These are phyloP conservation scores for Miltochrista miniata DNA, from an alignment of 2,888 invertebrate genomes.

Conservation along the genomic window DNA sequence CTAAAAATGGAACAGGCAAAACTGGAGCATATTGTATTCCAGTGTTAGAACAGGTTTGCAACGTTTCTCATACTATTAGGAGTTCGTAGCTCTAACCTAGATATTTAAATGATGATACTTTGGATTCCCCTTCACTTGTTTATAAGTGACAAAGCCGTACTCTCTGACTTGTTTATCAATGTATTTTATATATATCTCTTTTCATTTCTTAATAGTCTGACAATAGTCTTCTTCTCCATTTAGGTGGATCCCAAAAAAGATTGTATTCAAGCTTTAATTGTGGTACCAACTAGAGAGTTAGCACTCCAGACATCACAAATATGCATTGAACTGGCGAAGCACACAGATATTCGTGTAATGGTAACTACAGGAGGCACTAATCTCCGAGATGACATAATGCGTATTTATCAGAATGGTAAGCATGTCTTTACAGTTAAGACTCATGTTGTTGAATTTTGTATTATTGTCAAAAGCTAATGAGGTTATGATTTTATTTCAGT, in stretches of 20 bases:
- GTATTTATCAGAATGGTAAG: slow-evolving; percentile 98
- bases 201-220: slow-evolving; percentile 1
- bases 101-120: slow-evolving; percentile 64
- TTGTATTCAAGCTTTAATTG: slow-evolving; percentile 98
- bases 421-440: neutral
- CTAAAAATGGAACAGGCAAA: slow-evolving; percentile 99
- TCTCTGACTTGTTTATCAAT: slow-evolving; percentile 24
- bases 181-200: neutral
- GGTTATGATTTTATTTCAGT: slow-evolving; percentile 85
- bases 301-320: slow-evolving; percentile 99
- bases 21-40: slow-evolving; percentile 99
- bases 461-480: neutral
- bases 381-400: slow-evolving; percentile 99
- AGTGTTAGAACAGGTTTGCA: slow-evolving; percentile 92
- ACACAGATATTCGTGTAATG: slow-evolving; percentile 98
- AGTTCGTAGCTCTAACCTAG: too few relatives aligned
- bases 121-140: slow-evolving; percentile 82
- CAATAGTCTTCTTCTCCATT: slow-evolving; percentile 5
- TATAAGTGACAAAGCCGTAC: slow-evolving; percentile 70
- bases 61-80: neutral
- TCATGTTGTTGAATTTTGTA: neutral
- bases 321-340: slow-evolving; percentile 99
- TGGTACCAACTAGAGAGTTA: slow-evolving; percentile 99
- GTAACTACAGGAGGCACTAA: slow-evolving; percentile 99
- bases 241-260: slow-evolving; percentile 93